phyloP scores from a whole-genome alignment of 2,888 invertebrate genomes.

The Bibio marci region DNA sequence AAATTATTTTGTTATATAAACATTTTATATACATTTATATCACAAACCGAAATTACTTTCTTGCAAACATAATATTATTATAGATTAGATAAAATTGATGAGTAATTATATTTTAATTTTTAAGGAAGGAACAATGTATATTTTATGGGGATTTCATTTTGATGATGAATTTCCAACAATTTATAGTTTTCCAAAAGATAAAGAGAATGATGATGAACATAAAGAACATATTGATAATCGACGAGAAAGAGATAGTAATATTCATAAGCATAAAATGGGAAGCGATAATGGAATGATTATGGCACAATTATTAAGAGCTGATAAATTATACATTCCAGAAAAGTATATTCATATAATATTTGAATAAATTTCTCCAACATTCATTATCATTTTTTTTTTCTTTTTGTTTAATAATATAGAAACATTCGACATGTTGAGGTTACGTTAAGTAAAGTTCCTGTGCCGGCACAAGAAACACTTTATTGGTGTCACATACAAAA shows the following conservation, averaged over 20 bases:
- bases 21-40: too few species aligned
- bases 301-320: slow-evolving; percentile 42
- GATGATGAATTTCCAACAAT: slow-evolving; percentile 67
- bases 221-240: slow-evolving; percentile 28
- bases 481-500: slow-evolving; percentile 90
- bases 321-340: slow-evolving; percentile 28
- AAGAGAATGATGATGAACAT: background rate
- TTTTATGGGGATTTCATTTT: slow-evolving; percentile 53
- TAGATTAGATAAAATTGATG: too few species aligned
- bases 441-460: slow-evolving; percentile 42
- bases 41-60: too few species aligned
- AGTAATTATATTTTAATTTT: background rate
- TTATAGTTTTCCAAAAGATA: slow-evolving; percentile 25
- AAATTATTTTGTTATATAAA: too few species aligned
- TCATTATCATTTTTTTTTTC: background rate
- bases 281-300: slow-evolving; percentile 55
- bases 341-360: slow-evolving; percentile 17
- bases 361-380: background rate
- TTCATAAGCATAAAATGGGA: slow-evolving; percentile 18
- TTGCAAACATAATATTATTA: too few species aligned
- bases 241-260: background rate
- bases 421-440: slow-evolving; percentile 41
- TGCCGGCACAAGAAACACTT: slow-evolving; percentile 79
- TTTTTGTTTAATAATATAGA: slow-evolving; percentile 11
- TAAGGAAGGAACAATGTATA: slow-evolving; percentile 77